phyloP scores from a whole-genome alignment of 2,888 invertebrate genomes.

The Hypomecis punctinalis region DNA sequence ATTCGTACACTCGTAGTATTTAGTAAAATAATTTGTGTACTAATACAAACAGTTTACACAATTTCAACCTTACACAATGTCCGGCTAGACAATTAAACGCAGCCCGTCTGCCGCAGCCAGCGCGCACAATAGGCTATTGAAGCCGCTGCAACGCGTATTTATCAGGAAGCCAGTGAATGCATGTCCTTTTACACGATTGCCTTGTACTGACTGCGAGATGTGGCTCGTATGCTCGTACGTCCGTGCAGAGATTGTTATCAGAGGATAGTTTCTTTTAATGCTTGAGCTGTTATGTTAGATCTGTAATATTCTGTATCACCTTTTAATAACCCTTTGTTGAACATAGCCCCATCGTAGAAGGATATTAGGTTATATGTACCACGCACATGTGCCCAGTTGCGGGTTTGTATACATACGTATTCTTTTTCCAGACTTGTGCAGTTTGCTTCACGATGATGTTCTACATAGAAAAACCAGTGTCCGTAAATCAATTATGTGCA shows the following conservation, averaged over 20 bases:
- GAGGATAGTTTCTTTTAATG: neutral
- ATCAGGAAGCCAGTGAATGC: constrained; percentile 54
- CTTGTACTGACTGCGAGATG: constrained; percentile 33
- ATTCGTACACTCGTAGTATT: too few species aligned
- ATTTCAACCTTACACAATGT: neutral
- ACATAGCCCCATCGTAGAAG: too few species aligned
- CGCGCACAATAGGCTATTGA: constrained; percentile 52
- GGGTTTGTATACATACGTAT: too few species aligned
- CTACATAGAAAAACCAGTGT: too few species aligned
- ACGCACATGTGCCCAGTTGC: too few species aligned
- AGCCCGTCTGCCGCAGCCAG: constrained; percentile 34
- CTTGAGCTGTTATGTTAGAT: neutral
- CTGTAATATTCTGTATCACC: too few species aligned
- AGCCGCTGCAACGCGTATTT: constrained; percentile 46
- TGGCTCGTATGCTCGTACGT: constrained; percentile 24
- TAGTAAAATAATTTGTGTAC: too few species aligned
- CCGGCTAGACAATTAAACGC: constrained; percentile 2
- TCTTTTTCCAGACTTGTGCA: too few species aligned
- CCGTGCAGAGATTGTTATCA: constrained; percentile 18
- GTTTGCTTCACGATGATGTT: too few species aligned
- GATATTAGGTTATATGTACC: too few species aligned
- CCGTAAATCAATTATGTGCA: too few species aligned
- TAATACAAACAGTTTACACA: neutral
- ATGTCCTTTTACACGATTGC: constrained; percentile 55
- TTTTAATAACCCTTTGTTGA: too few species aligned